A percentile compares a stretch with the other conserved stretches of the same genome.
Conservation (phyloP, 2,113 vertebrate genomes). For the Fregata magnificens region DNA sequence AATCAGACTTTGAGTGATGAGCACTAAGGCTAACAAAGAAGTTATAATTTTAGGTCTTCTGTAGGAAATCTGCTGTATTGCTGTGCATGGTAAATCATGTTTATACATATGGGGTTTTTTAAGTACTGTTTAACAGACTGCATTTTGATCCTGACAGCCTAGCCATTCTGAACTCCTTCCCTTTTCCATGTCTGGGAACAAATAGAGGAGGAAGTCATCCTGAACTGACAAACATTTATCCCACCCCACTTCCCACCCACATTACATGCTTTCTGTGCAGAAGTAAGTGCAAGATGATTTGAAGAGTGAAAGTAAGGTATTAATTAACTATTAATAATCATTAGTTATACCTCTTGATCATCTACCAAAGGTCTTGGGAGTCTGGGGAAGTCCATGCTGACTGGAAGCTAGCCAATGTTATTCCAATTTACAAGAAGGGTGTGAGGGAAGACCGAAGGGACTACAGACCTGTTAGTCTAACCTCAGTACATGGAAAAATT, state of each 20-base stretch:
- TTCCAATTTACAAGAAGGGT: background rate
- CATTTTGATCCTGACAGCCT: background rate
- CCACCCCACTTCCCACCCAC: background rate
- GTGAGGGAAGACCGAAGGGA: background rate
- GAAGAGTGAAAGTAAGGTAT: background rate
- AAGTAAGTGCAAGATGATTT: background rate
- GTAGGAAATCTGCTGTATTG: background rate
- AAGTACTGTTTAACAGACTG: background rate
- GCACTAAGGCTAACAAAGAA: background rate
- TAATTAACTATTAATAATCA: background rate
- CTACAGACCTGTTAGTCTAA: background rate
- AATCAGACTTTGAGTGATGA: background rate
- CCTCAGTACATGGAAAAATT: background rate
- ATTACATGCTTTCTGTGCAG: background rate
- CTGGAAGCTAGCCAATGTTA: background rate
- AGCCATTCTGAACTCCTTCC: background rate
- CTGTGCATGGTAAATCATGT: background rate
- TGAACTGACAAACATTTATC: background rate
- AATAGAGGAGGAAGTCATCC: background rate
- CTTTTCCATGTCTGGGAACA: background rate
- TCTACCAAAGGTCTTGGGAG: background rate
- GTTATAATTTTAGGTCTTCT: background rate
- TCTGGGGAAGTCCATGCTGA: background rate
- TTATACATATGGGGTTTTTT: background rate
- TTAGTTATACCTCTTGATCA: background rate